Base-by-base conservation (phyloP, 2,113 vertebrate species). In the Megaceryle torquata region DNA sequence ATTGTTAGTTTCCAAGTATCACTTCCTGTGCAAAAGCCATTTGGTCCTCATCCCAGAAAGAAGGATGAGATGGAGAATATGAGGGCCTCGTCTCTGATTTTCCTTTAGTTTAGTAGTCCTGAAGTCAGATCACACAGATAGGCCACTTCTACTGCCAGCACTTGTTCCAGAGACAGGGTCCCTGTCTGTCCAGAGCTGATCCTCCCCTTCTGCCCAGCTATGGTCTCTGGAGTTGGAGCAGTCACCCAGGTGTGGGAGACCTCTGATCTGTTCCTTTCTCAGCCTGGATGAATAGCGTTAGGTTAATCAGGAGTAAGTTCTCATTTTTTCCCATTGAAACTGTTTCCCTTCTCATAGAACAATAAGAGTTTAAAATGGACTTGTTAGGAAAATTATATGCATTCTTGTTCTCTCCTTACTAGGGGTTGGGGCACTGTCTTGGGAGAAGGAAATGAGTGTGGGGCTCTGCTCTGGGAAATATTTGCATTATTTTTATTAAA, bases 171-270 rank as follows among this genome's bases (percentile, higher is more conserved):
- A 39, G 46, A 5, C 25, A 5, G 61, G 29, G 33, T 39, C 64
- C 48, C 0, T 3, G 9, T 53, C 35, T 64, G 35, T 3, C n/a
- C 33, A 1, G 67, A 21, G 25, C n/a, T 5, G 33, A 12, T 5
- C 21, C 9, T 56, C 20, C 43, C 22, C 11, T n/a, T 53, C 75
- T 29, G 9, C 46, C 53, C 44, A 16, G 33, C 29, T 53, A 1
- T 5, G 39, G 25, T 21, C 75, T 80, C 82, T 46, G 46, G 1
- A 7, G 56, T 11, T 46, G 41, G 37, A 67, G 39, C 33, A 10
- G 11, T 28, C 31, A 25, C 16, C 35, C 50, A 15, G 20, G 3
- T 5, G 33, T 2, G 4, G 41, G 48, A 54, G 5, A 50, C 1
- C 20, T 61, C 81, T 43, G 46, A 7, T 17, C 68, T 24, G 4